Conservation (phyloP, 1,140 invertebrate species). For the Aphelenchoides avenae region DNA sequence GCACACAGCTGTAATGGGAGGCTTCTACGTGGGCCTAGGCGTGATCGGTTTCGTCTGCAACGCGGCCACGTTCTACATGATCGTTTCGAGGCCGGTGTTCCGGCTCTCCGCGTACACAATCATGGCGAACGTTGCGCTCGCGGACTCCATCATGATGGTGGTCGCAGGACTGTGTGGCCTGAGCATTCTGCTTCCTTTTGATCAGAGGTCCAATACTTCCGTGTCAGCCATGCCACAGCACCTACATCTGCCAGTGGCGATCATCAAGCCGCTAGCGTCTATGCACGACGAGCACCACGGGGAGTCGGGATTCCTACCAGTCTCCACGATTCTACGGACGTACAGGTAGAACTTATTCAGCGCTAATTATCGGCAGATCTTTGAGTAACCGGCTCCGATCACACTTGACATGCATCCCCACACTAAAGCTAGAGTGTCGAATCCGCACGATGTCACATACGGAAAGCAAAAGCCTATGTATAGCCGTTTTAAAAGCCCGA, state of each 20-base stretch:
- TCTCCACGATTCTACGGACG: neutral
- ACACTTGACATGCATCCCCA: no score
- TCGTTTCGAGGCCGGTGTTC: constrained; percentile 43
- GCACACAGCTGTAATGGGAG: neutral
- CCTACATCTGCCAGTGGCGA: neutral
- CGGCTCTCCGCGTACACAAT: constrained; percentile 55
- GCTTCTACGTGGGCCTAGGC: constrained; percentile 37
- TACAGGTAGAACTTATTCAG: no score
- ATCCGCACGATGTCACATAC: no score
- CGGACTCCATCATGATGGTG: constrained; percentile 49
- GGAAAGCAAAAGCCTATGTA: no score
- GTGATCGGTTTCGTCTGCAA: constrained; percentile 46
- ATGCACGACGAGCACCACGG: constrained; percentile 9
- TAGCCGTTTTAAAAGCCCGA: no score
- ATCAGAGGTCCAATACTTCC: neutral
- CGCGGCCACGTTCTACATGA: constrained; percentile 49
- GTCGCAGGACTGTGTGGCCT: constrained; percentile 43
- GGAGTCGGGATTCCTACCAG: neutral
- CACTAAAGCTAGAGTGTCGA: no score
- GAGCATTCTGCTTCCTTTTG: constrained; percentile 31
- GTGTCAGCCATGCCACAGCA: constrained; percentile 6
- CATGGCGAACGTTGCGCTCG: constrained; percentile 53
- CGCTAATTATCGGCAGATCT: no score
- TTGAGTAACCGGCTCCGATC: no score
- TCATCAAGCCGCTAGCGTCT: constrained; percentile 6